These are phyloP conservation scores for Natrix natrix DNA, from an alignment of 2,797 vertebrate genomes.

Conservation along the genomic window DNA sequence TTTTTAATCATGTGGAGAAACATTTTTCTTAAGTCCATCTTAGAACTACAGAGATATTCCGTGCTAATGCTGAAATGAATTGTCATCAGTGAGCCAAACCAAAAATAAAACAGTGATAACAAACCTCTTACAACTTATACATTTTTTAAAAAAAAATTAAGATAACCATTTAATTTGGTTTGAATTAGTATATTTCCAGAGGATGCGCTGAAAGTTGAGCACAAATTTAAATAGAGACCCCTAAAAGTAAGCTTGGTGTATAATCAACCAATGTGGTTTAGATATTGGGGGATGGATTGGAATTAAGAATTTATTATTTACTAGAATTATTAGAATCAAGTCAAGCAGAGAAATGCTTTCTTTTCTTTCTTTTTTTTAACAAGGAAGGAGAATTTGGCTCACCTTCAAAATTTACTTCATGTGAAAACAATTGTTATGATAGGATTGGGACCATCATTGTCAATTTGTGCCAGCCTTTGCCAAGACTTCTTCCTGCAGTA, in stretches of 20 bases:
- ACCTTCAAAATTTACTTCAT: not conserved
- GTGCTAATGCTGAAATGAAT: slow-evolving; percentile 1
- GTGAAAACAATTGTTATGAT: not conserved
- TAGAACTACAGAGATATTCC: slow-evolving; percentile 19
- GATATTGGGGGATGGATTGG: not conserved
- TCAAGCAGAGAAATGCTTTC: not conserved
- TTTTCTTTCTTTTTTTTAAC: not conserved
- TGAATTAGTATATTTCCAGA: not conserved
- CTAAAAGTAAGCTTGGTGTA: not conserved
- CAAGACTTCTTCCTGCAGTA: not conserved
- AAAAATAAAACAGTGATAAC: slow-evolving; percentile 3
- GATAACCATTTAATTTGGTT: not conserved
- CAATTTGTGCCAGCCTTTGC: not conserved
- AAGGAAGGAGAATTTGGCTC: not conserved
- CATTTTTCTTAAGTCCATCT: slow-evolving; percentile 44
- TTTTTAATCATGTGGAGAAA: slow-evolving; percentile 3
- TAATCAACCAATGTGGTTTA: not conserved
- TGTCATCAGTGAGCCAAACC: not conserved
- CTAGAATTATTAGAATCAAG: not conserved
- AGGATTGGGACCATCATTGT: not conserved
- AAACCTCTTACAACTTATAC: not conserved
- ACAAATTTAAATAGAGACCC: not conserved
- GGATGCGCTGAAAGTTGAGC: not conserved
- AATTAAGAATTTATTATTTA: not conserved
- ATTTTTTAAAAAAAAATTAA: not conserved